phyloP scores from a whole-genome alignment of 2,113 vertebrate species.

The Sphyrna mokarran region DNA sequence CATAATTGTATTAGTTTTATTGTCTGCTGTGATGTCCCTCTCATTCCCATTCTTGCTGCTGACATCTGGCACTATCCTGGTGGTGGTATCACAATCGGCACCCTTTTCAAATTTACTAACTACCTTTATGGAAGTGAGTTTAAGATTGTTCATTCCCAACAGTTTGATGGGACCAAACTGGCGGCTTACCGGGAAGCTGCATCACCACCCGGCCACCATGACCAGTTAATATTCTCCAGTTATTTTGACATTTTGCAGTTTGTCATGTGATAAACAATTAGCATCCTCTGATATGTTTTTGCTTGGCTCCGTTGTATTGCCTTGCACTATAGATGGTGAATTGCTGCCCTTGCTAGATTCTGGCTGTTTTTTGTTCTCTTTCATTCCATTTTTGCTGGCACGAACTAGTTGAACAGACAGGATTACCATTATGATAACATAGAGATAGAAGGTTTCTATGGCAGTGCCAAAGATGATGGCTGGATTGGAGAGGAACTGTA shows the following conservation, averaged over 20 bases:
- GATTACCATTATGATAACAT: constrained; percentile 90
- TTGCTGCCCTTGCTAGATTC: constrained; percentile 64
- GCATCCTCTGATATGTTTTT: constrained; percentile 66
- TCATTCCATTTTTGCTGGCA: constrained; percentile 94
- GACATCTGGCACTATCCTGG: constrained; percentile 72
- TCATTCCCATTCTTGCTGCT: constrained; percentile 57
- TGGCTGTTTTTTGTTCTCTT: constrained; percentile 82
- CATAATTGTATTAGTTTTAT: constrained; percentile 92
- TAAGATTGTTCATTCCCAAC: constrained; percentile 78
- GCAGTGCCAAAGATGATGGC: constrained; percentile 94
- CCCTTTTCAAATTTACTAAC: constrained; percentile 79
- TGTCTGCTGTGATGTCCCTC: constrained; percentile 80
- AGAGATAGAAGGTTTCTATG: constrained; percentile 92
- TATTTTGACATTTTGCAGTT: constrained; percentile 84
- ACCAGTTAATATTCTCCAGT: constrained; percentile 56
- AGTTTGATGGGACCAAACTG: constrained; percentile 72
- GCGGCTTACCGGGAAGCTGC: constrained; percentile 91
- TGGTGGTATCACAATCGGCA: constrained; percentile 68
- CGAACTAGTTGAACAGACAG: constrained; percentile 92
- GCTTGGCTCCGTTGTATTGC: constrained; percentile 71
- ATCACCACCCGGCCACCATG: constrained; percentile 77
- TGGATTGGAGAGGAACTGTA: constrained; percentile 94
- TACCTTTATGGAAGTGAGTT: constrained; percentile 85
- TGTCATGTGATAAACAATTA: constrained; percentile 60
- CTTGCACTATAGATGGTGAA: constrained; percentile 70